A percentile compares a stretch with the other conserved stretches of the same genome.
Evolutionary conservation across 2,888 invertebrate species (phyloP).

Genomic region (Zeuzera pyrina): DNA sequence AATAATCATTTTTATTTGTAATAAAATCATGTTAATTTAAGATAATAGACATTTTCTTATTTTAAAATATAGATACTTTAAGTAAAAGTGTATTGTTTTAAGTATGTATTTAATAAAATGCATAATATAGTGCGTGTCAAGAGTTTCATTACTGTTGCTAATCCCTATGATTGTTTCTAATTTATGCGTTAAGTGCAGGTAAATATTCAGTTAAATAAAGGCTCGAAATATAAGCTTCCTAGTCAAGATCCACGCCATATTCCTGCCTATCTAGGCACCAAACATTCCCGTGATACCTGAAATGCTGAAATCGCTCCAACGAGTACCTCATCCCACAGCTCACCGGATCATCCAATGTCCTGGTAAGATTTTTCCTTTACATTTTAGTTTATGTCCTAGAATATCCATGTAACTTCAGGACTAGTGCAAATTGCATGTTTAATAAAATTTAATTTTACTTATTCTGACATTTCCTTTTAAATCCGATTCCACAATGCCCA

Average conservation of each 20-base stretch:
- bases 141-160: conserved; percentile 7
- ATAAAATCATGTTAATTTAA: conserved; percentile 63
- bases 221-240: conserved; percentile 45
- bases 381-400: conserved; percentile 57
- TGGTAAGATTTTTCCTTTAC: conserved; percentile 68
- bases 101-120: conserved; percentile 61
- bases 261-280: conserved; percentile 61
- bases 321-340: conserved; percentile 68
- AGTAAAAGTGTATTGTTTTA: conserved; percentile 66
- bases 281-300: conserved; percentile 64
- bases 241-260: conserved; percentile 64
- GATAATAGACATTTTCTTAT: conserved; percentile 49
- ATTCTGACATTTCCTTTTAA: conserved; percentile 20
- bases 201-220: conserved; percentile 25
- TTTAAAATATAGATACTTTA: conserved; percentile 63
- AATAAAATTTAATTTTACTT: conserved; percentile 7
- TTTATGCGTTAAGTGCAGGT: conserved; percentile 30
- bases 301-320: conserved; percentile 54
- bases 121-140: conserved; percentile 25
- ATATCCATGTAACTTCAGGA: conserved; percentile 28
- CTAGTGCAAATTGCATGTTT: conserved; percentile 10
- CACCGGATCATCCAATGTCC: conserved; percentile 67
- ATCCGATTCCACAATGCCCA: conserved; percentile 35
- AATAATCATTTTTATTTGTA: conserved; percentile 47
- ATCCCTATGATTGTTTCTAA: conserved; percentile 1